Evolutionary conservation across 2,888 invertebrate genomes (phyloP), one percentile per base, ranked within the genome.

Genomic region (Clostera curtula): DNA sequence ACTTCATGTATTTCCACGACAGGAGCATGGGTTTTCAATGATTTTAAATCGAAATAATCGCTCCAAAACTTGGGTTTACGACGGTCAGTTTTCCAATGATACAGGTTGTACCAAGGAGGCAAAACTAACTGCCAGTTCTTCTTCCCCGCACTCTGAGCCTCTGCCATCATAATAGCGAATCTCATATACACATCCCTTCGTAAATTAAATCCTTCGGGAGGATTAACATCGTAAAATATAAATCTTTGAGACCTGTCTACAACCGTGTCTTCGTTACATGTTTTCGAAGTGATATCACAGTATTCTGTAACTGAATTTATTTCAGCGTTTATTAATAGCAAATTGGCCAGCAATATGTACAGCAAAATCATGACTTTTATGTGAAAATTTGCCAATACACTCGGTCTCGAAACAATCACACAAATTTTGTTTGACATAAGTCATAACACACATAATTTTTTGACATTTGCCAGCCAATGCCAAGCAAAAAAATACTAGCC

Each of bases 141-240:
- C 31, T 66, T 62, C 0, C 72, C 70, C 6, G 73, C 63, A 30
- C 85, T 83, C 31, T 88, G 85, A 27, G 96, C 80, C 33, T 89
- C 87, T 14, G 90, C 86, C 0, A 95, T 85, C 59, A 97, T 89
- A 23, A 93, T 90, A 1, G 97, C 96, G 52, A 97, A 86, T 46
- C 98, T 87, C 86, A 98, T 91, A 58, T 96, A 98, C 2, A 99
- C 98, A 83, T 99, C 98, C 16, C 98, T 87, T 8, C 97, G 86
- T 36, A 99, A 85, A 82, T 99, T 99, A 62, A 99, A 99, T 0
- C 99, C 99, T 84, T 99, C 98, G 0, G 93, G 91, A 2, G 91
- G 91, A 82, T 98, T 98, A 0, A 98, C 92, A 63, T 97, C 96
- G 71, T 97, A 99, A 24, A 98, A 85, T 28, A 98, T 73, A 56